A percentile compares a stretch with the other conserved stretches of the same genome.
Evolutionary conservation across 2,113 vertebrate genomes (phyloP).

Genomic region (Gobiocypris rarus): DNA sequence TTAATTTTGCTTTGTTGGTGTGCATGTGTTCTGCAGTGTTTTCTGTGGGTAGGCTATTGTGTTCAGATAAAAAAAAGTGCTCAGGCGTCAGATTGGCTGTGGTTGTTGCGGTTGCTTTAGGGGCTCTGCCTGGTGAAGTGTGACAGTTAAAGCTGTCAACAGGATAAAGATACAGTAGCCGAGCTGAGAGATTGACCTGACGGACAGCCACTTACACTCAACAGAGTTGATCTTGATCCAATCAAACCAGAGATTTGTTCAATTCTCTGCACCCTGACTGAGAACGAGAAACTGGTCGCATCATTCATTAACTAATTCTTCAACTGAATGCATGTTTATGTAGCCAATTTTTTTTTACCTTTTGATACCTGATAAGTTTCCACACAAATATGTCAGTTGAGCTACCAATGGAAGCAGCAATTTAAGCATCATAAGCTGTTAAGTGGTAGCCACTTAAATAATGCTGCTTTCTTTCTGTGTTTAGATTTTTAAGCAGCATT

Average conservation of each 20-base stretch:
- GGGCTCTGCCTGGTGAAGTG: constrained; percentile 15
- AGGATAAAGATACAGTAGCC: constrained; percentile 22
- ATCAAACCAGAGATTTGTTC: background rate
- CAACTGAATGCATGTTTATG: background rate
- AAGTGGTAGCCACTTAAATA: background rate
- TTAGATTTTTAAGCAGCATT: background rate
- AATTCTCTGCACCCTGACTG: background rate
- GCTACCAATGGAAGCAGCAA: no score
- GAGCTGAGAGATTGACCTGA: background rate
- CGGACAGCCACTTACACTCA: constrained; percentile 8
- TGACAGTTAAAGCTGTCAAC: constrained; percentile 27
- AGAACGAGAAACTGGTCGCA: background rate
- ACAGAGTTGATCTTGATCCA: background rate
- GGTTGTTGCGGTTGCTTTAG: background rate
- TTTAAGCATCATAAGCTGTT: no score
- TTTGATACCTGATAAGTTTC: background rate
- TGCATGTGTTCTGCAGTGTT: background rate
- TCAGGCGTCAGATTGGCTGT: constrained; percentile 30
- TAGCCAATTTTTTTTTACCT: background rate
- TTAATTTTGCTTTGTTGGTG: background rate
- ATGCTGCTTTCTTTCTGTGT: background rate
- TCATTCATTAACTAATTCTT: constrained; percentile 2
- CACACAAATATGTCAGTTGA: background rate
- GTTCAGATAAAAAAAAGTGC: constrained; percentile 34
- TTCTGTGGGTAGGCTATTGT: background rate